phyloP scores from a whole-genome alignment of 35 echinoderm and acorn worm genomes.

The Holothuria glaberrima region DNA sequence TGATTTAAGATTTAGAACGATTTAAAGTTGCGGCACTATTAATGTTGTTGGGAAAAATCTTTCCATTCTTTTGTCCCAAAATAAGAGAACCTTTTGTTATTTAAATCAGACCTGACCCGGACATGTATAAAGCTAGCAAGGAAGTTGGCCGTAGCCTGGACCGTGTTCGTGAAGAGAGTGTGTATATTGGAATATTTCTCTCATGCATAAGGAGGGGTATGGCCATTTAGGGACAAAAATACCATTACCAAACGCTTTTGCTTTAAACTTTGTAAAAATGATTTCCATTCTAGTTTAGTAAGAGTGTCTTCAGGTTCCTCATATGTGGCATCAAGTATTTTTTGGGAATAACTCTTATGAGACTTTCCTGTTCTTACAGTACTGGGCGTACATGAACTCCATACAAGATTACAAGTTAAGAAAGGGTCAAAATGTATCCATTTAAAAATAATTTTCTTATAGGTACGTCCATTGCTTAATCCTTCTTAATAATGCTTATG shows the following conservation, averaged over 20 bases:
- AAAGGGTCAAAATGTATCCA: too few relatives aligned
- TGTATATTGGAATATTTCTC: not conserved
- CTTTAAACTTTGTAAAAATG: not conserved
- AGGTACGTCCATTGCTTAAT: too few relatives aligned
- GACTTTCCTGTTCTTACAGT: too few relatives aligned
- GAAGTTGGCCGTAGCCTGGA: too few relatives aligned
- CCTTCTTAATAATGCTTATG: too few relatives aligned
- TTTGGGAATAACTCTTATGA: too few relatives aligned
- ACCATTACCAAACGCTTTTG: not conserved
- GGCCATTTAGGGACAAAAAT: not conserved
- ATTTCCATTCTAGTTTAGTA: not conserved
- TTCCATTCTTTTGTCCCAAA: not conserved
- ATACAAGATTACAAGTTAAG: too few relatives aligned
- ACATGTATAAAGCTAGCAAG: not conserved
- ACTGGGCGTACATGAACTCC: too few relatives aligned
- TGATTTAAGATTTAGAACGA: not conserved
- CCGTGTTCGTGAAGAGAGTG: not conserved
- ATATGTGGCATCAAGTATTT: not conserved
- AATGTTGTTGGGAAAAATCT: not conserved
- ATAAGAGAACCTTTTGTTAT: slow-evolving; percentile 1
- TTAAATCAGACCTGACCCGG: not conserved
- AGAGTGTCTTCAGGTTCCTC: not conserved
- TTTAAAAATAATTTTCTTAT: too few relatives aligned
- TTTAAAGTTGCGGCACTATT: not conserved
- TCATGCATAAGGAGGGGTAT: not conserved